Evolutionary conservation across 2,888 invertebrate genomes (phyloP).

Genomic region (Heliconius sara): DNA sequence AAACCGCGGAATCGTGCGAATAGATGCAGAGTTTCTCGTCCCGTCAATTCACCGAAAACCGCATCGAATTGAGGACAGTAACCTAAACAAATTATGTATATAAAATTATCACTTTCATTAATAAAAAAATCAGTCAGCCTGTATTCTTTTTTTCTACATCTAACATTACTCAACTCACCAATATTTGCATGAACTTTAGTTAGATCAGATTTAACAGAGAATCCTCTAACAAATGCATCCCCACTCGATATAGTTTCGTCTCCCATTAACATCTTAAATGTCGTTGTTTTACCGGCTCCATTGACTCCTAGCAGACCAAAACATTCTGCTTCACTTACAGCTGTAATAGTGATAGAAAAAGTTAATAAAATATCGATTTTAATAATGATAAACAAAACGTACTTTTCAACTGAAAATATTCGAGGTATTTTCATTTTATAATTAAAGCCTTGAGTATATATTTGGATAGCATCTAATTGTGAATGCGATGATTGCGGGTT

Average conservation of each 20-base stretch:
- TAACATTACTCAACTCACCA: slow-evolving; percentile 62
- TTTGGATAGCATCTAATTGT: not conserved
- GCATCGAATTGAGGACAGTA: slow-evolving; percentile 92
- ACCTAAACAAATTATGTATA: slow-evolving; percentile 63
- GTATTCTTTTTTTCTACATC: not conserved
- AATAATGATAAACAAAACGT: not conserved
- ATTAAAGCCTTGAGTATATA: too few species aligned
- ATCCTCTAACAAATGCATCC: slow-evolving; percentile 86
- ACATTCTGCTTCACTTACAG: slow-evolving; percentile 89
- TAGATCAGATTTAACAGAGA: slow-evolving; percentile 79
- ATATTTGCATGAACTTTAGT: slow-evolving; percentile 85
- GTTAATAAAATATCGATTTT: not conserved
- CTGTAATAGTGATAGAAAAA: slow-evolving; percentile 61
- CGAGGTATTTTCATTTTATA: too few species aligned
- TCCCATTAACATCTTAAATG: slow-evolving; percentile 95
- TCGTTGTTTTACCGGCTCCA: slow-evolving; percentile 94
- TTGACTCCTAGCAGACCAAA: slow-evolving; percentile 93
- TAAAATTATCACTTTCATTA: not conserved
- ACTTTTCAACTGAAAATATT: too few species aligned
- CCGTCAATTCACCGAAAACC: slow-evolving; percentile 87
- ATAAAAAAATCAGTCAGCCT: not conserved
- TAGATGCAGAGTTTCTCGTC: slow-evolving; percentile 87
- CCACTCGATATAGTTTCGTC: slow-evolving; percentile 89
- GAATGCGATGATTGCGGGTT: not conserved
- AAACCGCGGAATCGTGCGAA: slow-evolving; percentile 87